Conservation (phyloP, 2,113 vertebrate genomes). For the Oreochromis niloticus region DNA sequence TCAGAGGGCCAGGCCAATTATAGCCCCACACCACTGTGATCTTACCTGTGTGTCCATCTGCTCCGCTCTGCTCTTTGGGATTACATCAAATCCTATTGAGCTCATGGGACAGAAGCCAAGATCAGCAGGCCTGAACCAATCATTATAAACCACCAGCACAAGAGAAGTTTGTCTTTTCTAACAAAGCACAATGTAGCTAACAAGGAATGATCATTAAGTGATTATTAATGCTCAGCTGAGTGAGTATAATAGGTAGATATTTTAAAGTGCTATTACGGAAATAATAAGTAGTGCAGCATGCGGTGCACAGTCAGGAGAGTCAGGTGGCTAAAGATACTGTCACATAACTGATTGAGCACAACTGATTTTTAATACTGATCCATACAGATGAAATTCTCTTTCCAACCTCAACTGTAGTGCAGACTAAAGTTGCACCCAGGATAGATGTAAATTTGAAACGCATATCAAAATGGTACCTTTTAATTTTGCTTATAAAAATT, state of each 20-base stretch:
- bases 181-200: neutral
- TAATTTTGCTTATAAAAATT: neutral
- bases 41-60: constrained; percentile 69
- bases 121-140: constrained; percentile 56
- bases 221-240: neutral
- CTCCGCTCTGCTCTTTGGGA: constrained; percentile 54
- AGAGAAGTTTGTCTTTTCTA: constrained; percentile 11
- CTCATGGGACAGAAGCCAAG: constrained; percentile 45
- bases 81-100: constrained; percentile 70
- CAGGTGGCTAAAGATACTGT: neutral
- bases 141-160: constrained; percentile 33
- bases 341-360: neutral
- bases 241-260: neutral
- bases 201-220: neutral
- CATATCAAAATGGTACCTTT: neutral
- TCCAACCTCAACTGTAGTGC: neutral
- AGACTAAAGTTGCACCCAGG: neutral
- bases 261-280: neutral
- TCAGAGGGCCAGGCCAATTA: constrained; percentile 48
- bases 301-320: neutral
- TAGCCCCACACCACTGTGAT: constrained; percentile 55
- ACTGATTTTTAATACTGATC: neutral
- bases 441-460: neutral
- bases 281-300: neutral
- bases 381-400: neutral